Evolutionary conservation across 2,797 vertebrate genomes (phyloP).

Genomic region (Enteromius anoplus): DNA sequence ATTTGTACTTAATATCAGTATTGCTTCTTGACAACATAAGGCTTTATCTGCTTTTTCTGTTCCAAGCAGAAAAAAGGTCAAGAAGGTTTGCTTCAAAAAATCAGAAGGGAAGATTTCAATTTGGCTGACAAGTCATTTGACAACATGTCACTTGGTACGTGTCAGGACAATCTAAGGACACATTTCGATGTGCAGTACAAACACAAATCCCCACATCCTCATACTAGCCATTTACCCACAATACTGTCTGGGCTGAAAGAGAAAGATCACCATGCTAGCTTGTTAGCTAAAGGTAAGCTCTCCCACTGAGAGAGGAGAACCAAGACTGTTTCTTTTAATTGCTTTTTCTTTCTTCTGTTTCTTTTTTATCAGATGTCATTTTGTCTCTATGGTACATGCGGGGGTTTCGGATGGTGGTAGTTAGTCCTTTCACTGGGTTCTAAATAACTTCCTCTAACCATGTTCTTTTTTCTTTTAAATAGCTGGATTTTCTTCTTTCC

Average conservation of each 20-base stretch:
- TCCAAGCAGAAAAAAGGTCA: constrained; percentile 22
- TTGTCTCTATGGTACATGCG: background rate
- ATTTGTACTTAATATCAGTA: background rate
- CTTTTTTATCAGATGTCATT: background rate
- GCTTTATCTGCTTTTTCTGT: background rate
- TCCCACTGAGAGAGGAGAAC: background rate
- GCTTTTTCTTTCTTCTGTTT: background rate
- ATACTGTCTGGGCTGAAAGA: background rate
- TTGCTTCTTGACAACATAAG: constrained; percentile 28
- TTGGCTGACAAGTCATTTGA: background rate
- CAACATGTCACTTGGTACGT: constrained; percentile 18
- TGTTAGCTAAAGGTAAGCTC: constrained; percentile 24
- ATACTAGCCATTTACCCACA: constrained; percentile 16
- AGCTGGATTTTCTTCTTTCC: background rate
- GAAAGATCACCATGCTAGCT: constrained; percentile 29
- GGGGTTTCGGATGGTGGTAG: background rate
- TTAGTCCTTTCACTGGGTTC: background rate
- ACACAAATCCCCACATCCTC: background rate
- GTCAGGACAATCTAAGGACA: constrained; percentile 1
- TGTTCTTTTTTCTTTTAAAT: constrained; percentile 1
- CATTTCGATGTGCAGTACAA: background rate
- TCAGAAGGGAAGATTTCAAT: constrained; percentile 16
- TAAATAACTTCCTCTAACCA: background rate
- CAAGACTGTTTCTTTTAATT: background rate
- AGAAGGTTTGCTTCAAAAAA: constrained; percentile 25